These are phyloP conservation scores for Ahaetulla prasina DNA, from an alignment of 2,113 vertebrate species.

Conservation along the genomic window DNA sequence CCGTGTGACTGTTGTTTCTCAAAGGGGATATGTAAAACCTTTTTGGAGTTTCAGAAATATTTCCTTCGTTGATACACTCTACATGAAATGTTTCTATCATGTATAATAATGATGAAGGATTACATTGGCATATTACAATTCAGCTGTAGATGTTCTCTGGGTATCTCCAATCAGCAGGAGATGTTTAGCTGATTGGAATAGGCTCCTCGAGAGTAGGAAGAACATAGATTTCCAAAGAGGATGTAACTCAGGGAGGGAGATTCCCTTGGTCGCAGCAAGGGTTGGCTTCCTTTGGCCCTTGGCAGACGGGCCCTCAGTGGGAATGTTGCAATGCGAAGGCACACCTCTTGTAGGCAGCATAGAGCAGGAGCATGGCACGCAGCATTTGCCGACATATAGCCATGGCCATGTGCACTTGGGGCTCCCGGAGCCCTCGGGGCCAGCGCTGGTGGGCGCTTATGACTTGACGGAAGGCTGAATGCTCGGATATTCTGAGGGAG, in stretches of 20 bases:
- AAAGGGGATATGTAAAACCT: not conserved
- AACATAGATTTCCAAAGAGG: not conserved
- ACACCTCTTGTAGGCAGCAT: slow-evolving; percentile 54
- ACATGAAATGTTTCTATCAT: not conserved
- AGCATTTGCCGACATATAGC: slow-evolving; percentile 60
- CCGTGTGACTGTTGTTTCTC: not conserved
- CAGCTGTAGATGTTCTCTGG: not conserved
- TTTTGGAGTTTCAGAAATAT: not conserved
- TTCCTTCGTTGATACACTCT: not conserved
- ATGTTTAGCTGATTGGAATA: not conserved
- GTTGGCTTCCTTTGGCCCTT: not conserved
- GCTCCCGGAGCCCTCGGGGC: slow-evolving; percentile 53
- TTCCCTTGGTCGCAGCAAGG: not conserved
- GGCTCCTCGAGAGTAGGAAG: not conserved
- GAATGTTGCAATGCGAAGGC: slow-evolving; percentile 54
- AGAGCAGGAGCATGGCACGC: slow-evolving; percentile 55
- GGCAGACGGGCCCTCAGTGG: not conserved
- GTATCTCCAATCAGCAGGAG: not conserved
- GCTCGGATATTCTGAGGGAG: slow-evolving; percentile 58
- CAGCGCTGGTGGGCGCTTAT: slow-evolving; percentile 53
- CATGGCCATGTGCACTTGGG: slow-evolving; percentile 55
- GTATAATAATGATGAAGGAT: not conserved
- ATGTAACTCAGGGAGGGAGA: not conserved
- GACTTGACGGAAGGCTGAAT: slow-evolving; percentile 62
- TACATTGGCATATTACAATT: not conserved